These are phyloP conservation scores for Lepidocyrtinus sp. DNA, from an alignment of 2,888 invertebrate genomes.

Conservation along the genomic window DNA sequence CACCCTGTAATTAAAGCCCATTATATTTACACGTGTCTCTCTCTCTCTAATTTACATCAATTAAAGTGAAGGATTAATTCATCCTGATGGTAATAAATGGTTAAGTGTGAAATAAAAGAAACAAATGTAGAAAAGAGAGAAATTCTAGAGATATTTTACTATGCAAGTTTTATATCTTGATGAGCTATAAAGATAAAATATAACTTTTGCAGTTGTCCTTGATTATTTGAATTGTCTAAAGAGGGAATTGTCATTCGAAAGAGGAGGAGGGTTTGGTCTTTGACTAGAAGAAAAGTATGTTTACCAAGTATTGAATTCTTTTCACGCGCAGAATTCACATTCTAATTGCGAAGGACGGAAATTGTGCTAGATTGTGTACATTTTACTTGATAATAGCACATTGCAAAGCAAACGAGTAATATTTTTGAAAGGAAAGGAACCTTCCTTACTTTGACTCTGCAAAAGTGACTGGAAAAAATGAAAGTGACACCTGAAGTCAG, in stretches of 20 bases:
- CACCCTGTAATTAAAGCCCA: slow-evolving; percentile 40
- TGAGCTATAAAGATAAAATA: slow-evolving; percentile 12
- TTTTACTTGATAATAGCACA: too few relatives aligned
- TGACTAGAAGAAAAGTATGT: too few relatives aligned
- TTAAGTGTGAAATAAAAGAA: slow-evolving; percentile 16
- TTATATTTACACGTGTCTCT: slow-evolving; percentile 39
- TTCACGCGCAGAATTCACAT: too few relatives aligned
- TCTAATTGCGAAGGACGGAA: too few relatives aligned
- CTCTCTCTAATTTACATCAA: slow-evolving; percentile 33
- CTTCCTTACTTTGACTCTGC: background rate
- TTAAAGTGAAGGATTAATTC: slow-evolving; percentile 33
- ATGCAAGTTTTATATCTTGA: slow-evolving; percentile 5
- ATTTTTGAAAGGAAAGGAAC: background rate
- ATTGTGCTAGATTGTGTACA: too few relatives aligned
- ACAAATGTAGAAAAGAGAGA: slow-evolving; percentile 16
- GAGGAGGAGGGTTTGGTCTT: background rate
- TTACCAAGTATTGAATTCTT: too few relatives aligned
- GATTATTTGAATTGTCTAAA: slow-evolving; percentile 9
- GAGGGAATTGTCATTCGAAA: slow-evolving; percentile 25
- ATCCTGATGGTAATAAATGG: slow-evolving; percentile 38
- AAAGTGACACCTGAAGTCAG: slow-evolving; percentile 67
- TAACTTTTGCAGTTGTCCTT: slow-evolving; percentile 10
- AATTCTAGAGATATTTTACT: background rate
- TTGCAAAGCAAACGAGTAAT: background rate
- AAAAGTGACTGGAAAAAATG: slow-evolving; percentile 34